Evolutionary conservation across 2,797 vertebrate species (phyloP).

Genomic region (Pipistrellus nathusii): DNA sequence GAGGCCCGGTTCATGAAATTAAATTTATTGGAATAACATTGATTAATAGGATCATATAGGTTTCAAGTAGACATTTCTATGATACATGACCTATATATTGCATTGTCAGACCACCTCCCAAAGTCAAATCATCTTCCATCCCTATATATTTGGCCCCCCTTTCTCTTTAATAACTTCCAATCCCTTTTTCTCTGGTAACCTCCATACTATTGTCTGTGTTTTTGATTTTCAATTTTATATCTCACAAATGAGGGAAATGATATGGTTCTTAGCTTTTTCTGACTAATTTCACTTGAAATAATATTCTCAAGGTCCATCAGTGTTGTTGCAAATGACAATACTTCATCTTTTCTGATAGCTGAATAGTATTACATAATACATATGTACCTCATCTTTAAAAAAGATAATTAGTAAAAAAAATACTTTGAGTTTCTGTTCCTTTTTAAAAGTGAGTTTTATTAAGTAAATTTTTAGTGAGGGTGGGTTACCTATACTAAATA

Average conservation of each 20-base stretch:
- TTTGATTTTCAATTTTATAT: background rate
- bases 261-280: background rate
- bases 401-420: background rate
- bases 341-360: background rate
- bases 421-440: background rate
- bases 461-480: background rate
- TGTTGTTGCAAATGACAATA: background rate
- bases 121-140: background rate
- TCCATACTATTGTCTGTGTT: background rate
- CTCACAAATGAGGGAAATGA: background rate
- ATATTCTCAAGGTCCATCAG: background rate
- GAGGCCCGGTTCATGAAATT: background rate
- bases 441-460: background rate
- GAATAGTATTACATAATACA: background rate
- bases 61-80: background rate
- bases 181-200: background rate
- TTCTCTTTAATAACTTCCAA: background rate
- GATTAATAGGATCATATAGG: background rate
- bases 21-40: background rate
- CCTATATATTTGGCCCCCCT: background rate
- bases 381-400: background rate
- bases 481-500: background rate
- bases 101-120: background rate
- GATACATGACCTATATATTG: background rate
- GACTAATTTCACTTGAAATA: background rate